Evolutionary conservation across 2,888 invertebrate genomes (phyloP), one percentile per base, ranked within the genome.

Genomic region (Phragmatobia fuliginosa): DNA sequence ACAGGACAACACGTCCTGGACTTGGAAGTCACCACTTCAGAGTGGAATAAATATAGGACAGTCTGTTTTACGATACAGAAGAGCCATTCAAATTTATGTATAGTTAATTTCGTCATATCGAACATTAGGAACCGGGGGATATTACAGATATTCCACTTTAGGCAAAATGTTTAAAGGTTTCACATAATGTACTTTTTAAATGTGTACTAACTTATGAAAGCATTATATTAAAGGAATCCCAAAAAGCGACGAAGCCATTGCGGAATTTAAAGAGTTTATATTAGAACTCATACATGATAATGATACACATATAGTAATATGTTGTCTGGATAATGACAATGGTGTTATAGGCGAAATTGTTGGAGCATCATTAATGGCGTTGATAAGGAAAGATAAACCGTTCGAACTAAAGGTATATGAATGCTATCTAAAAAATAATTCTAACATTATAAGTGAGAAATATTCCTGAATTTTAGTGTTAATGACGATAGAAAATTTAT

Each of bases 261-360:
- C 75, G n/a, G 88, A 90, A 75, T 64, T 28, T 33, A 60, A 36
- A 33, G 0, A 8, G 7, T 2, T 45, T 36, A n/a, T 59, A 21
- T 36, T n/a, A 31, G 18, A 4, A 49, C 4, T 21, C 45, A 78
- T 38, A 70, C 74, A 62, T 8, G 58, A 74, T 2, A 68, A 75
- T 4, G 64, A 72, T 4, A 72, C 73, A 36, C 74, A 82, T 28
- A 75, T 78, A 16, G 72, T 80, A 0, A 72, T 88, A 25, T 91
- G 91, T 75, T 88, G 86, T 60, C 58, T 82, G 1, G 90, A 90
- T 45, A 83, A 84, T 14, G 81, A 74, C 3, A 72, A 77, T 21
- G 82, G 77, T 4, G 52, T 62, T 59, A 75, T 79, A 11, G 81
- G 78, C 5, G 71, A 84, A 14, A 75, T 90, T 3, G 66, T 88